Percentiles rank a stretch among this genome's conserved stretches.
phyloP scores from a whole-genome alignment of 2,113 vertebrate genomes.

The Pseudolaguvia tuberculata region DNA sequence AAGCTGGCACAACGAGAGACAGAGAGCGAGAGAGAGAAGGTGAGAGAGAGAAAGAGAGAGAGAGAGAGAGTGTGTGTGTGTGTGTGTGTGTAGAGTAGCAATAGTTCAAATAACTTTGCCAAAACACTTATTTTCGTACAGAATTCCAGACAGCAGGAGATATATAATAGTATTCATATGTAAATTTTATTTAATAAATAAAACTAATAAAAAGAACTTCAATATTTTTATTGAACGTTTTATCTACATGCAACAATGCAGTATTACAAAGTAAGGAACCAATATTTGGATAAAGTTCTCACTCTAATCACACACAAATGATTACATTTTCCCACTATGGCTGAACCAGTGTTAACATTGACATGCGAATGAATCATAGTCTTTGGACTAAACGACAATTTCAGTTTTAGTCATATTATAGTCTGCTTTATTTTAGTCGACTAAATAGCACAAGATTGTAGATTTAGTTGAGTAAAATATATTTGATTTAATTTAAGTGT shows the following conservation, averaged over 20 bases:
- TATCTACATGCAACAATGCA: not conserved
- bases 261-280: not conserved
- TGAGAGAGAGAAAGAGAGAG: not conserved
- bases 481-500: too few relatives aligned
- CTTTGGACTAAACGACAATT: too few relatives aligned
- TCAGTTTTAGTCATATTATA: too few relatives aligned
- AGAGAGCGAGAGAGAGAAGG: not conserved
- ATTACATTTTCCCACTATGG: constrained; percentile 3
- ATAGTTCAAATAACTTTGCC: not conserved
- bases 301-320: not conserved
- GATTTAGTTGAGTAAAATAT: too few relatives aligned
- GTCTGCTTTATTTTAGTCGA: too few relatives aligned
- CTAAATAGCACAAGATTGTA: too few relatives aligned
- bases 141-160: too few relatives aligned
- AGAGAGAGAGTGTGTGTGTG: too few relatives aligned
- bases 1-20: not conserved
- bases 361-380: too few relatives aligned
- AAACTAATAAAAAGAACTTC: not conserved
- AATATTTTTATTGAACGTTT: too few relatives aligned
- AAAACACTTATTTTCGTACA: not conserved
- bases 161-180: too few relatives aligned
- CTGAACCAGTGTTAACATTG: too few relatives aligned
- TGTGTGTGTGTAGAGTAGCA: not conserved
- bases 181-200: not conserved
- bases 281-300: not conserved